Base-by-base conservation (phyloP, 2,113 vertebrate species). In the Elanus axillaris region DNA sequence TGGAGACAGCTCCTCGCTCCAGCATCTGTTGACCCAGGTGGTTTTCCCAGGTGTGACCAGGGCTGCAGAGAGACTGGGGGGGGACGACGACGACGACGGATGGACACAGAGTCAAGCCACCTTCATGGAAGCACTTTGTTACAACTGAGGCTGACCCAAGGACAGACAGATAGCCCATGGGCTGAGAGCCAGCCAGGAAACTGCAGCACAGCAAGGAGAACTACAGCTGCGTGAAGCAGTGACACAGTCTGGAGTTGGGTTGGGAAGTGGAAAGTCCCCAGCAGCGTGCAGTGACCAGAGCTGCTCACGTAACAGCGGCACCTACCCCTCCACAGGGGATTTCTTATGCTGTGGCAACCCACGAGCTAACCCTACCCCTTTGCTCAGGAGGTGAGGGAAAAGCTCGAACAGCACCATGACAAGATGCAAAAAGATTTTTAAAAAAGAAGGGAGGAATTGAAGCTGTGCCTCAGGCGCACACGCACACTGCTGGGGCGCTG, bases 161-260 rank as follows among this genome's bases (percentile, higher is more conserved):
- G 73, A 48, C 2, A 3, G 17, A 21, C 3, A 0, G 47, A 15
- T 6, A 78, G 38, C 13, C 9, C 0, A 0, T 29, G 36, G 36
- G 43, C 36, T 79, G 66, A 66, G 43, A 66, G 27, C 27, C 0
- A 1, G 12, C 32, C 36, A 29, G 52, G 42, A 32, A 50, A 25
- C 59, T 40, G 66, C 74, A 52, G 74, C 1, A 2, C 15, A 34
- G 38, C 8, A 32, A 63, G 31, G 32, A 64, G 17, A 60, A 32
- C 26, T 45, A 31, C 34, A 16, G 23, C 19, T 16, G 19, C 31
- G 7, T 2, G 26, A 10, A 8, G 17, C 21, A 50, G 50, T 14
- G 36, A 29, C 36, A 50, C 31, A 47, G 26, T 58, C 26, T 13
- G 38, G 58, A 47, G 64, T 1, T 16, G 29, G 22, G 45, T 77